Evolutionary conservation across 1,140 invertebrate species (phyloP).

Genomic region (Drosophila rhopaloa): DNA sequence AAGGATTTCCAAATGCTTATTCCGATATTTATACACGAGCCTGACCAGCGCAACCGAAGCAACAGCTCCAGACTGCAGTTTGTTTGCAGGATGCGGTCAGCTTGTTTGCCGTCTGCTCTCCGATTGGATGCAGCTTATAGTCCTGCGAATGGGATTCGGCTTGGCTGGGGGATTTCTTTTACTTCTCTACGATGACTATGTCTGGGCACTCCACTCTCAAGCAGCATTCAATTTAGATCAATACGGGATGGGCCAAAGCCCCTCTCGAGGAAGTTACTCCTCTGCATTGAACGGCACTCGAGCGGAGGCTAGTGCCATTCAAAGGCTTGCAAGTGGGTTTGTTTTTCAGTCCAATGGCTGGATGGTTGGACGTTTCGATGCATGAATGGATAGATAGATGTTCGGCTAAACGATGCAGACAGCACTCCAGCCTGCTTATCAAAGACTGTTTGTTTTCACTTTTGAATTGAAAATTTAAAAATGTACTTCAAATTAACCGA

Average conservation of each 20-base stretch:
- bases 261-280: conserved; percentile 48
- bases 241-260: conserved; percentile 33
- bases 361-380: conserved; percentile 13
- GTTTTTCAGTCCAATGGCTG: conserved; percentile 60
- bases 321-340: conserved; percentile 59
- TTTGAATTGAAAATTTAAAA: conserved; percentile 4
- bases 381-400: conserved; percentile 12
- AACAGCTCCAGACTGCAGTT: conserved; percentile 44
- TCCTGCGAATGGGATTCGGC: conserved; percentile 16
- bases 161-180: conserved; percentile 10
- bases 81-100: conserved; percentile 77
- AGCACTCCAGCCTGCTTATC: conserved; percentile 7
- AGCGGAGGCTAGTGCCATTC: conserved; percentile 58
- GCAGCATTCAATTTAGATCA: conserved; percentile 77
- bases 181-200: conserved; percentile 14
- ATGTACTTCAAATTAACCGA: conserved; percentile 13
- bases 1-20: conserved; percentile 81
- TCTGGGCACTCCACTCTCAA: conserved; percentile 44
- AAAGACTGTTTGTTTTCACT: not conserved
- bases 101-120: conserved; percentile 58
- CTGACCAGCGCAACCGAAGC: conserved; percentile 49
- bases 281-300: conserved; percentile 65
- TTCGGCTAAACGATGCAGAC: conserved; percentile 42
- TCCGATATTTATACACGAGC: conserved; percentile 75
- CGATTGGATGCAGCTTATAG: conserved; percentile 25